Evolutionary conservation across 2,113 vertebrate genomes (phyloP).

Genomic region (Pungitius pungitius): DNA sequence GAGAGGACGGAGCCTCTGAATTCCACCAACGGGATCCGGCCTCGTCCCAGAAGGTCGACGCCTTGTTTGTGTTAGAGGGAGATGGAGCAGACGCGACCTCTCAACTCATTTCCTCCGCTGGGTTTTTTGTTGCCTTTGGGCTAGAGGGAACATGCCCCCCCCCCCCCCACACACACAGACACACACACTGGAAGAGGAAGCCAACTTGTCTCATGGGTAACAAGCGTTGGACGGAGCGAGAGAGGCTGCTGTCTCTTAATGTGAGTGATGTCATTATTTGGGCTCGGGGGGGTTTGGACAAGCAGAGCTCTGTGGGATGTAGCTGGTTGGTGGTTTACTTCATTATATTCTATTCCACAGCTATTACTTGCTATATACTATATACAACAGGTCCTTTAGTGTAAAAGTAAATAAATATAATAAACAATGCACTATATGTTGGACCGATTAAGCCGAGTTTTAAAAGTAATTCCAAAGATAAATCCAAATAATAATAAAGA

Average conservation of each 20-base stretch:
- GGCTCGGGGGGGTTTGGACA: not conserved
- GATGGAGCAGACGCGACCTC: constrained; percentile 56
- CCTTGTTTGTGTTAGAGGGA: constrained; percentile 63
- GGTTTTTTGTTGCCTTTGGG: constrained; percentile 25
- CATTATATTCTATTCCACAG: not conserved
- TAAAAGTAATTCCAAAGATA: too few species aligned
- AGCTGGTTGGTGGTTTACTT: not conserved
- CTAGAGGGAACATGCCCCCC: constrained; percentile 21
- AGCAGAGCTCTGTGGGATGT: constrained; percentile 3
- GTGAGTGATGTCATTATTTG: not conserved
- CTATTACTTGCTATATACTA: not conserved
- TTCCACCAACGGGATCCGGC: constrained; percentile 9
- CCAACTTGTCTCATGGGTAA: constrained; percentile 24
- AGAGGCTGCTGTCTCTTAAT: not conserved
- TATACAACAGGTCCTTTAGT: not conserved
- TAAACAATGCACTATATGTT: too few species aligned
- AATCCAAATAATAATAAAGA: not conserved
- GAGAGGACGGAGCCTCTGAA: constrained; percentile 6
- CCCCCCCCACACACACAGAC: constrained; percentile 10
- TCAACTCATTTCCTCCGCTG: constrained; percentile 59
- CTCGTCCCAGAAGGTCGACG: constrained; percentile 35
- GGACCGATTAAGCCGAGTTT: too few species aligned
- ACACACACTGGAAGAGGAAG: constrained; percentile 25
- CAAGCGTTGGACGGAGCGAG: constrained; percentile 25
- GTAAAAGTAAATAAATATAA: too few species aligned